Evolutionary conservation across 1,140 invertebrate species (phyloP), one percentile per base, ranked within the genome.

Genomic region (Telenomus remus): DNA sequence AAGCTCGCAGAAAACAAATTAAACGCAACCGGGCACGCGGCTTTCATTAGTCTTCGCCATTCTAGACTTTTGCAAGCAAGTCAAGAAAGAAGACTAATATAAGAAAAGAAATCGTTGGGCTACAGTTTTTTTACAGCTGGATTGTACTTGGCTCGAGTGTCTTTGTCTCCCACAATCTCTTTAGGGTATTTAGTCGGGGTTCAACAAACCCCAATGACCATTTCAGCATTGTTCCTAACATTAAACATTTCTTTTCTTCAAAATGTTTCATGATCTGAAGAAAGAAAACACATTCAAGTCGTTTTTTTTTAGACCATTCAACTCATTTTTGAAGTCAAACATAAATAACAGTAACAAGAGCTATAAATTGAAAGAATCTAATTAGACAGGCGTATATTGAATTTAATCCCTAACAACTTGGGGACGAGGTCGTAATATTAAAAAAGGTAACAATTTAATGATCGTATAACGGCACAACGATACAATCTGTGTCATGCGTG

Each of bases 161-260:
- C 54, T 57, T 54, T 54, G 54, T 57, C 43, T 46, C 44, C 12
- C 35, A 16, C 12, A 57, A 57, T 47, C 54, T 57, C 54, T 57
- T 57, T 47, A 47, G 54, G 54, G 54, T 47, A 57, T 57, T 57
- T 57, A 57, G 46, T 16, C 33, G 43, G 43, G 13, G 54, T 57
- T 57, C 54, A 57, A 57, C 54, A 57, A 57, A 57, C 54, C 43
- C 54, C 13, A 57, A 57, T 47, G 54, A n/a, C 8, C 33, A 47
- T 35, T 57, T 57, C 9, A 27, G 54, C 39, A 46, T 56, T 34
- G 19, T 56, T 56, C 51, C 19, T 42, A 8, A 4, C 9, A 11
- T 39, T 11, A 39, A 39, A 39, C n/a, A 39, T 9, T 39, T 39
- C 9, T 39, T 39, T 39, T 9, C 2, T 39, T 39, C 37, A 39